Percentiles rank a stretch among this genome's conserved stretches.
Conservation (phyloP, 2,113 vertebrate genomes). For the Passerina amoena region DNA sequence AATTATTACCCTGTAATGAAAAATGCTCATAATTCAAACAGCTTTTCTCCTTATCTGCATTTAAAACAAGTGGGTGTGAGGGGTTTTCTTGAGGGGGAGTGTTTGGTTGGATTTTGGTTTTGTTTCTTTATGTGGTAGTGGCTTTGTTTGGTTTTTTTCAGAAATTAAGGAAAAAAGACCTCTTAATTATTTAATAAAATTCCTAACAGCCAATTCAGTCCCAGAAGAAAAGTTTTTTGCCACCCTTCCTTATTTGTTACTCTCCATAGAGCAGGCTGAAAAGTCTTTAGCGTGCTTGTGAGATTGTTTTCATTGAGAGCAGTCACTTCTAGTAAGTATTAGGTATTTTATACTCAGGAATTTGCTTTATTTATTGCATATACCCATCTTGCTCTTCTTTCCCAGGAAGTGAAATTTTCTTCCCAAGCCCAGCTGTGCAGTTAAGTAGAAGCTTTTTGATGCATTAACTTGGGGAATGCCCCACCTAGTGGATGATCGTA, state of each 20-base stretch:
- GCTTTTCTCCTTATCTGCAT: neutral
- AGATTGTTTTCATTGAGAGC: neutral
- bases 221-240: neutral
- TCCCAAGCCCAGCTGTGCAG: neutral
- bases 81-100: accelerated
- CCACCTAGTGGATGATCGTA: constrained; percentile 52
- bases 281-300: neutral
- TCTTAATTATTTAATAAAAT: neutral
- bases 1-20: neutral
- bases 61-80: neutral
- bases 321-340: neutral
- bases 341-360: neutral
- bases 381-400: neutral
- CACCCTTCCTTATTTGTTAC: neutral
- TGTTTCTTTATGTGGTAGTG: neutral
- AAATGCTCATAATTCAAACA: neutral
- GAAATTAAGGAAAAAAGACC: neutral
- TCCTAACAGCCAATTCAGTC: neutral
- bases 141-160: neutral
- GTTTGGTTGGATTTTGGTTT: neutral
- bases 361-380: neutral
- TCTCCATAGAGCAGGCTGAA: neutral
- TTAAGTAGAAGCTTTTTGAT: neutral
- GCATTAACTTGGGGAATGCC: neutral
- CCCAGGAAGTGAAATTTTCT: neutral